A percentile compares a stretch with the other conserved stretches of the same genome.
Evolutionary conservation across 2,113 vertebrate genomes (phyloP).

Genomic region (Protobothrops flavoviridis): DNA sequence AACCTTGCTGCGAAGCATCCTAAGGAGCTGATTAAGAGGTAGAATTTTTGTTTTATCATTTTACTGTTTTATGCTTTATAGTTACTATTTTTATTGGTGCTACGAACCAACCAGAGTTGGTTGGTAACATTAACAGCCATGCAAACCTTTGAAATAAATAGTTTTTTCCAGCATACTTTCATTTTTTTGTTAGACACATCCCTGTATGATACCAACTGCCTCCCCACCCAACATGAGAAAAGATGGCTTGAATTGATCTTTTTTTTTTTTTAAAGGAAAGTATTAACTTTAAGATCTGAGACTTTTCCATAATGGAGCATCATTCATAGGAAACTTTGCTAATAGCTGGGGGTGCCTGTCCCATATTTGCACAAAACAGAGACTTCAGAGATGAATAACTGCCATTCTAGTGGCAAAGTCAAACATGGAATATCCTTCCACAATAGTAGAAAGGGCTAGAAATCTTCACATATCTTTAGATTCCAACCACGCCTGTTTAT

Average conservation of each 20-base stretch:
- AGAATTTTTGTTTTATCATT: neutral
- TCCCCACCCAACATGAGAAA: neutral
- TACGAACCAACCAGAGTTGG: neutral
- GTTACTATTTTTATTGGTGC: neutral
- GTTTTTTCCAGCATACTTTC: neutral
- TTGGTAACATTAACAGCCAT: neutral
- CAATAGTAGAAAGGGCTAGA: neutral
- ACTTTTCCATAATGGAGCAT: neutral
- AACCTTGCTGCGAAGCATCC: neutral
- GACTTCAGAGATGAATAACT: neutral
- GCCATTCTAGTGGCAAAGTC: neutral
- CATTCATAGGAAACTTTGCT: neutral
- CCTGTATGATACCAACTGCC: neutral
- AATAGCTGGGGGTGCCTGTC: neutral
- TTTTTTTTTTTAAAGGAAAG: neutral
- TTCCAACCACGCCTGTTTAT: neutral
- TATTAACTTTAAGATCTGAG: neutral
- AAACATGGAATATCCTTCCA: neutral
- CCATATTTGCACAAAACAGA: neutral
- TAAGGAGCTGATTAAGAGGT: neutral
- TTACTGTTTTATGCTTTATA: neutral
- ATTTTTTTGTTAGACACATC: neutral
- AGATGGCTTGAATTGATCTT: neutral
- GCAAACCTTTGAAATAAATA: neutral
- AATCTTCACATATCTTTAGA: neutral